Evolutionary conservation across 2,797 vertebrate species (phyloP).

Genomic region (Neosilurus mollespiculum): DNA sequence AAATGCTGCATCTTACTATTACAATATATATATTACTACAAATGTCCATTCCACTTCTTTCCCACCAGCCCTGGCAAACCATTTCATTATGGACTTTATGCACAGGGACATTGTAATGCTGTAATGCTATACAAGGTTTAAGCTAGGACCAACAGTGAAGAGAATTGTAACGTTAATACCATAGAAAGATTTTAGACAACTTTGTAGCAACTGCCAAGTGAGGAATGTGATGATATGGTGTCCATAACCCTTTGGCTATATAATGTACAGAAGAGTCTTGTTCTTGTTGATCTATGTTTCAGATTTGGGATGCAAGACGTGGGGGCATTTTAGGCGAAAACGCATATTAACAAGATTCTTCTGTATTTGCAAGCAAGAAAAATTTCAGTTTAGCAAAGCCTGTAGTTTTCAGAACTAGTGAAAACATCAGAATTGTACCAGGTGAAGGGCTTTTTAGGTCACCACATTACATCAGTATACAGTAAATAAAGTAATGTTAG

Average conservation of each 20-base stretch:
- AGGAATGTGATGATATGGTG: not conserved
- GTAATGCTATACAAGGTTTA: no score
- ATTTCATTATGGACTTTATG: no score
- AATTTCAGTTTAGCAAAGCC: not conserved
- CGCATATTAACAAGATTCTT: no score
- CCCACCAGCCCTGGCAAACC: no score
- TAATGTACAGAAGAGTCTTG: not conserved
- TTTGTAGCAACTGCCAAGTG: not conserved
- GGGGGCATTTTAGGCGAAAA: no score
- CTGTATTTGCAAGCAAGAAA: not conserved
- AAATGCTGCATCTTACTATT: not conserved
- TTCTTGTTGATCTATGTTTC: no score
- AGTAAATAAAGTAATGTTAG: not conserved
- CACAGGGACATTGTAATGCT: no score
- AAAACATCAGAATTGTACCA: not conserved
- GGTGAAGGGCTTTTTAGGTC: not conserved
- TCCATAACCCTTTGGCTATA: not conserved
- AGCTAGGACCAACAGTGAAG: no score
- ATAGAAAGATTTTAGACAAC: not conserved
- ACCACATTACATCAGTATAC: not conserved
- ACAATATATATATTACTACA: no score
- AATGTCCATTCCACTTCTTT: no score
- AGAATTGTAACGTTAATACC: no score
- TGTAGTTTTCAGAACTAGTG: not conserved
- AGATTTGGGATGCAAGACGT: no score